Conservation (phyloP, 2,797 vertebrate genomes). For the Anguilla marmorata region DNA sequence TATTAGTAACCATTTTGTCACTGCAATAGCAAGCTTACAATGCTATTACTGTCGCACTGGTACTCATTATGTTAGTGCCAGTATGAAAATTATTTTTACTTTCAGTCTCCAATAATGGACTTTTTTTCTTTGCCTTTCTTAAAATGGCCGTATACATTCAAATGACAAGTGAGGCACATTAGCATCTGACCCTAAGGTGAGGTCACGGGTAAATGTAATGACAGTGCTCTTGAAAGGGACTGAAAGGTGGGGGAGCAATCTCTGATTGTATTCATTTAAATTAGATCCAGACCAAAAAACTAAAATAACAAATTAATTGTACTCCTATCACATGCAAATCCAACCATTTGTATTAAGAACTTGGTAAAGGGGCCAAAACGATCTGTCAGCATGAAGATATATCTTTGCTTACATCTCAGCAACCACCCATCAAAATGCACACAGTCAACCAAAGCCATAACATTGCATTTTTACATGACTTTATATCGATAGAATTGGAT, state of each 20-base stretch:
- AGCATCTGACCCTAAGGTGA: not conserved
- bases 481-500: not conserved
- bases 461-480: not conserved
- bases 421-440: not conserved
- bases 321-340: not conserved
- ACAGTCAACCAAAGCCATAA: not conserved
- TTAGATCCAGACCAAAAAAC: not conserved
- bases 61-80: not conserved
- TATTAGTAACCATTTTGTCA: not conserved
- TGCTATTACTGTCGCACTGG: not conserved
- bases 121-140: not conserved
- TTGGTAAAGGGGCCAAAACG: not conserved
- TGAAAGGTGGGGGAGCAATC: not conserved
- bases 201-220: not conserved
- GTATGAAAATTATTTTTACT: not conserved
- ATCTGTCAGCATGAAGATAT: not conserved
- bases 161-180: constrained; percentile 8
- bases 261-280: not conserved
- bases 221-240: not conserved
- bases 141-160: not conserved
- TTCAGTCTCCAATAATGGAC: not conserved
- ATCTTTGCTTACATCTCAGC: not conserved
- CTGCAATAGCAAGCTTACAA: not conserved
- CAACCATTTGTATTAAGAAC: not conserved
- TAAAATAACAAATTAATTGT: not conserved